Evolutionary conservation across 2,113 vertebrate genomes (phyloP), one percentile per base, ranked within the genome.

Genomic region (Callopanchax toddi): DNA sequence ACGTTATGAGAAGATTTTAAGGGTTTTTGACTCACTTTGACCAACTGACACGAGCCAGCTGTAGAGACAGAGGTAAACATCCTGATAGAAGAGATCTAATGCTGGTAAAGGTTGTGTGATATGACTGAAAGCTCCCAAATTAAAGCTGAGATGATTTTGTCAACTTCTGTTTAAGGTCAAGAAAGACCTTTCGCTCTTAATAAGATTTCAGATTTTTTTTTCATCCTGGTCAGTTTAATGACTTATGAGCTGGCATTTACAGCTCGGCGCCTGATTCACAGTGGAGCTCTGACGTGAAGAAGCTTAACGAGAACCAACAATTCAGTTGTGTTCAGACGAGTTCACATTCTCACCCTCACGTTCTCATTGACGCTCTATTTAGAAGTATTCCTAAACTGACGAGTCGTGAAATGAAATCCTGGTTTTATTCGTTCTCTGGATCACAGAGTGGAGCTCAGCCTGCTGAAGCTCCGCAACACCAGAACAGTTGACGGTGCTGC

Each of bases 401-500:
- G 22, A 34, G 49, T 37, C 21, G 45, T 18, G 23, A 57, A 44
- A n/a, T 48, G 16, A 18, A 25, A 18, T 60, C 25, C 18, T 21
- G 12, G 39, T n/a, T 17, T 37, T 12, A 23, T 71, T 25, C 18
- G 48, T 40, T 57, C 21, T 43, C 22, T 51, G 36, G 18, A 7
- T 40, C 44, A 49, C 59, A 49, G 43, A 63, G 44, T 58, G 10
- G 39, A 37, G 43, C 23, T 10, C 26, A 34, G 43, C 49, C 50
- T 18, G 34, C 48, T 53, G 44, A 32, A 29, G 55, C 56, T 69
- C 60, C 39, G n/a, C 46, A 63, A 49, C 32, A 65, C 52, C 51
- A 11, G 11, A 70, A 59, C 58, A 53, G 49, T 55, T 63, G 62
- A 77, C 72, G 40, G 69, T 26, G 6, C 70, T 22, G 67, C 67